Evolutionary conservation across 2,797 vertebrate species (phyloP).

Genomic region (Parotocinclus haroldoi): DNA sequence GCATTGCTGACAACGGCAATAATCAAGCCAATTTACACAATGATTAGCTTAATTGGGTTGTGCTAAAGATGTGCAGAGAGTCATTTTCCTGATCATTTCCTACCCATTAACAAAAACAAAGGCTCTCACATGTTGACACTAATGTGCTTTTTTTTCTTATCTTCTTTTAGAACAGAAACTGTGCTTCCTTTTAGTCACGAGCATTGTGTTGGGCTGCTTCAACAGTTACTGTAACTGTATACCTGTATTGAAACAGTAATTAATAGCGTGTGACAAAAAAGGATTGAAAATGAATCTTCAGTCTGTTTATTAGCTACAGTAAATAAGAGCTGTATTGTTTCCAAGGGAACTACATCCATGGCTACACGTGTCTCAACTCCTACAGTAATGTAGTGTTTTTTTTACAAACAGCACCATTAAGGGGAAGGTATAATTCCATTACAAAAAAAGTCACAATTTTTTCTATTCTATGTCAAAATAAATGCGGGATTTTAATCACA

Average conservation of each 20-base stretch:
- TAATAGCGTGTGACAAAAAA: not conserved
- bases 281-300: conserved; percentile 19
- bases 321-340: conserved; percentile 35
- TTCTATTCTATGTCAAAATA: conserved; percentile 16
- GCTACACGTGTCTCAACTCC: conserved; percentile 9
- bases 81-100: conserved; percentile 18
- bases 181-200: not conserved
- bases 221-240: conserved; percentile 3
- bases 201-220: not conserved
- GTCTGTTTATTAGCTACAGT: conserved; percentile 19
- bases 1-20: conserved; percentile 51
- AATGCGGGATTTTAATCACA: too few relatives aligned
- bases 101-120: not conserved
- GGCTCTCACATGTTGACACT: conserved; percentile 4
- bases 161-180: not conserved
- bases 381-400: conserved; percentile 16
- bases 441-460: not conserved
- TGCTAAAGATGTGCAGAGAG: conserved; percentile 52
- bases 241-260: not conserved
- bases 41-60: conserved; percentile 58
- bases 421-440: not conserved
- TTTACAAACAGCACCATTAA: conserved; percentile 10
- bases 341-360: conserved; percentile 32
- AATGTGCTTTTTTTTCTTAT: not conserved
- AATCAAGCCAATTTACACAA: conserved; percentile 66